Conservation (phyloP, 2,797 vertebrate genomes). For the Smutsia temminckii region DNA sequence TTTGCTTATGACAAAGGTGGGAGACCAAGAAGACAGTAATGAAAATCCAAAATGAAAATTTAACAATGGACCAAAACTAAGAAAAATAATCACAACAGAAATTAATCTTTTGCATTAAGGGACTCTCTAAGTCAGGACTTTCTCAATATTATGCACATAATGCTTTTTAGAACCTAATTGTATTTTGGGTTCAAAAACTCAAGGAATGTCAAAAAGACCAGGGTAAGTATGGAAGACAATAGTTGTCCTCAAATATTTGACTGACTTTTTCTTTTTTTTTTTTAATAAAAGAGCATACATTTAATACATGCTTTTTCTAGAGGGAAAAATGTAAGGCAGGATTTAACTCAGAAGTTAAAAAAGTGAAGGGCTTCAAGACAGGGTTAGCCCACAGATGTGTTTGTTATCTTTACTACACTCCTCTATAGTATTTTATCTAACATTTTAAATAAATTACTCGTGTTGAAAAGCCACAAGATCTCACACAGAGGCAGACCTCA, state of each 20-base stretch:
- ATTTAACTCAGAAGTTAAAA: conserved; percentile 12
- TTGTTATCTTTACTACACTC: neutral
- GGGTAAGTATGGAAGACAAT: neutral
- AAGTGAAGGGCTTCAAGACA: neutral
- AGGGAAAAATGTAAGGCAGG: neutral
- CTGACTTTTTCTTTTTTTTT: neutral
- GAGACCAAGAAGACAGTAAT: neutral
- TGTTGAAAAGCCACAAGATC: neutral
- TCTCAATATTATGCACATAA: neutral
- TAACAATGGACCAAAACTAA: neutral
- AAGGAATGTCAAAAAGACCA: neutral
- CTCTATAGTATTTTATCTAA: neutral
- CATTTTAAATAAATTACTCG: neutral
- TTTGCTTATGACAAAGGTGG: neutral
- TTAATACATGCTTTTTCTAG: neutral
- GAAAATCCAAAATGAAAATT: conserved; percentile 15
- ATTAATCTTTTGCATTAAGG: conserved; percentile 2
- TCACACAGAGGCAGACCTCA: neutral
- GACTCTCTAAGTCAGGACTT: neutral
- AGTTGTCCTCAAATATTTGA: neutral
- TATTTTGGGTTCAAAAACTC: conserved; percentile 33
- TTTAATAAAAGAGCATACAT: neutral
- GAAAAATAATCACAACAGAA: neutral
- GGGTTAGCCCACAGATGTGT: neutral
- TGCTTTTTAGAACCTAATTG: conserved; percentile 14